Evolutionary conservation across 2,113 vertebrate species (phyloP).

Genomic region (Rhea pennata): DNA sequence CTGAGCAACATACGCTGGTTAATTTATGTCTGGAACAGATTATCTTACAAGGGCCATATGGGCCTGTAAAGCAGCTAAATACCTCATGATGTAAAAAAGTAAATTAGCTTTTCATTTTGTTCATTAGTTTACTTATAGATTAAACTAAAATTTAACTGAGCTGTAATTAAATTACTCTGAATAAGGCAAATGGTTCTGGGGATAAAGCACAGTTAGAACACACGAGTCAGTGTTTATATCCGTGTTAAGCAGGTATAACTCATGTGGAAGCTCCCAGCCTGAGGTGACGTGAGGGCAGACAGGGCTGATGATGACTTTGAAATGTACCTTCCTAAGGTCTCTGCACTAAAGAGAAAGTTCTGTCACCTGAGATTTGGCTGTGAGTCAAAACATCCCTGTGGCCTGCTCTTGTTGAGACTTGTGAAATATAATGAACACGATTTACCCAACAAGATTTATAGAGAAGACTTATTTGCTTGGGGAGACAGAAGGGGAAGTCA

Average conservation of each 20-base stretch:
- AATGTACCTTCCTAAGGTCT: not conserved
- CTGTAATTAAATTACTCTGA: constrained; percentile 42
- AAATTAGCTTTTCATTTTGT: not conserved
- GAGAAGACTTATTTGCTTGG: not conserved
- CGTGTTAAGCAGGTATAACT: not conserved
- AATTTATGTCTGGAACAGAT: not conserved
- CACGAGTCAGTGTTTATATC: not conserved
- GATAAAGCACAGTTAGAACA: constrained; percentile 12
- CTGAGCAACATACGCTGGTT: not conserved
- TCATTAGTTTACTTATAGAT: not conserved
- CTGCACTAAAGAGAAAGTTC: not conserved
- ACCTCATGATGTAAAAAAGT: not conserved
- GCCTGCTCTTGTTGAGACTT: not conserved
- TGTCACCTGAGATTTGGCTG: not conserved
- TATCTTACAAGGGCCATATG: not conserved
- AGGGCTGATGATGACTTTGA: not conserved
- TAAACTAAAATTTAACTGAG: constrained; percentile 11
- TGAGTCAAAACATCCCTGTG: not conserved
- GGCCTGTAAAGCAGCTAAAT: not conserved
- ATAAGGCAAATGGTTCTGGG: constrained; percentile 51
- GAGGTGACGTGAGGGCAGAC: not conserved
- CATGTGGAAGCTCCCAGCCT: not conserved
- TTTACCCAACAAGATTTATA: not conserved
- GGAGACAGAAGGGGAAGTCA: not conserved
- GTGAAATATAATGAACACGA: not conserved